A percentile compares a stretch with the other conserved stretches of the same genome.
Conservation (phyloP, 2,797 vertebrate species). For the Pangasius djambal region DNA sequence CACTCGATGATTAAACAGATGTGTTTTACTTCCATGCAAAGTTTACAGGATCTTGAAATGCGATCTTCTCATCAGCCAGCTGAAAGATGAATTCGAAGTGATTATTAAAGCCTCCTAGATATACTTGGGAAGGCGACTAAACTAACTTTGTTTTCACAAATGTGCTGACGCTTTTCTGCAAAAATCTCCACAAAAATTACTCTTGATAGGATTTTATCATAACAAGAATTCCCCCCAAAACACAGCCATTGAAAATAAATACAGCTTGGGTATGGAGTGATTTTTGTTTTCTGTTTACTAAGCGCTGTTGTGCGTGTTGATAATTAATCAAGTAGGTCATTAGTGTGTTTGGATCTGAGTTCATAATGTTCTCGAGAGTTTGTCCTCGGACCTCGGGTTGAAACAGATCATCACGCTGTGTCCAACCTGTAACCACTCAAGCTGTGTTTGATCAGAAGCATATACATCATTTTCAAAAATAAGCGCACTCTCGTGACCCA, state of each 20-base stretch:
- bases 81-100: slow-evolving; percentile 23
- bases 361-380: slow-evolving; percentile 24
- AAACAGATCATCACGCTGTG: slow-evolving; percentile 12
- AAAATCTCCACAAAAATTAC: slow-evolving; percentile 15
- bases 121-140: slow-evolving; percentile 26
- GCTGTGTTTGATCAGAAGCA: slow-evolving; percentile 26
- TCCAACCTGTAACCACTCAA: slow-evolving; percentile 6
- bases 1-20: slow-evolving; percentile 48
- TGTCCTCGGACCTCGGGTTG: slow-evolving; percentile 29
- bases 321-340: slow-evolving; percentile 57
- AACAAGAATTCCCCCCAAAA: slow-evolving; percentile 1
- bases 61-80: slow-evolving; percentile 35
- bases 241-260: slow-evolving; percentile 42
- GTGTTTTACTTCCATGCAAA: slow-evolving; percentile 49
- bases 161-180: slow-evolving; percentile 14
- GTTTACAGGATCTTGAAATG: slow-evolving; percentile 46
- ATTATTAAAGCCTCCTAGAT: slow-evolving; percentile 40
- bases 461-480: neutral
- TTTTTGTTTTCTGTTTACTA: slow-evolving; percentile 59
- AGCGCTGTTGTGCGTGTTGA: slow-evolving; percentile 45
- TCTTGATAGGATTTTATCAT: slow-evolving; percentile 33
- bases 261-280: slow-evolving; percentile 37
- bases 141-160: slow-evolving; percentile 35
- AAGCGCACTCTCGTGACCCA: neutral
- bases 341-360: slow-evolving; percentile 55